Evolutionary conservation across 2,113 vertebrate genomes (phyloP), one percentile per base, ranked within the genome.

Genomic region (Centropus unirufus): DNA sequence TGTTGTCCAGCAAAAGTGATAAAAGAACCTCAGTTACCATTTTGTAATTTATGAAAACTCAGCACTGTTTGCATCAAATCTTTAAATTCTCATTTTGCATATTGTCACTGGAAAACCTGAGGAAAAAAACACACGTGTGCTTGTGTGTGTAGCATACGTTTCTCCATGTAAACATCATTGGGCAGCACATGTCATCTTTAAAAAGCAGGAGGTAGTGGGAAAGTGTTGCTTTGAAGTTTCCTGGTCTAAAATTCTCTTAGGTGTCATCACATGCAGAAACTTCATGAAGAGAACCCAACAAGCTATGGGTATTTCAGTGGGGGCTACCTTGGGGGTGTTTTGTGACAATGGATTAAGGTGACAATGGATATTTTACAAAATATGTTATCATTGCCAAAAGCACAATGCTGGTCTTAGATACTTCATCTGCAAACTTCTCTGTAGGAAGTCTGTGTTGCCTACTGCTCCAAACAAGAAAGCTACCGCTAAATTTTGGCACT

Each of bases 91-190:
- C 2, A 2, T 36, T 88, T 80, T 90, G 70, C 30, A 42, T 88
- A 16, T 79, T 77, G 52, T 67, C 27, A 8, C 11, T 64, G 74
- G 58, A 58, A 40, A 69, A 5, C 72, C 77, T 9, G 6, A 92
- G 84, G 19, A 84, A 74, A 85, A 89, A 59, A 19, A 3, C 30
- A n/a, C 29, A 4, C 17, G 2, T 42, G 6, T 52, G 11, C 21
- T 12, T 18, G 3, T n/a, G 12, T 40, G 8, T 47, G 15, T n/a
- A 47, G 14, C 29, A 1, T 11, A 14, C 1, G 0, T 46, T 85
- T 67, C 18, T 70, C 29, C 42, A 10, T 20, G 30, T 46, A 39
- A 29, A 64, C 39, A 22, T 40, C 47, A 27, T 63, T 59, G 39
- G 15, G 44, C 29, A 70, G 29, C 11, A 61, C 18, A 4, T 26